phyloP scores from a whole-genome alignment of 1,140 invertebrate genomes.

The Spodoptera frugiperda region DNA sequence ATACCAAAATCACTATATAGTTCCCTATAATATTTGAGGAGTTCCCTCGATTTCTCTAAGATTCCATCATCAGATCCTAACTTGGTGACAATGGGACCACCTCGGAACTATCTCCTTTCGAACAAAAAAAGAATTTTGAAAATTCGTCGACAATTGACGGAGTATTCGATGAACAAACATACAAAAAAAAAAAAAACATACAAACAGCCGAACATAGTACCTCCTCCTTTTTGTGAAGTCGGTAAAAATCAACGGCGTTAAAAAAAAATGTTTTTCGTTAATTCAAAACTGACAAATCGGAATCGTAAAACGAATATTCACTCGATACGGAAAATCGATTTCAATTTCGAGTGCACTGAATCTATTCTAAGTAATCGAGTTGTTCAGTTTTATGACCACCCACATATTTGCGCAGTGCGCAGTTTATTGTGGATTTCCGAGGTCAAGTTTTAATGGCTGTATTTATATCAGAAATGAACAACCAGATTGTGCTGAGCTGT shows the following conservation, averaged over 20 bases:
- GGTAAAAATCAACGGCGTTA: neutral
- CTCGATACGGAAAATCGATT: neutral
- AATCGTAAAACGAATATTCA: neutral
- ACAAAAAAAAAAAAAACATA: no score
- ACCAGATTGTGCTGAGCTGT: slow-evolving; percentile 4
- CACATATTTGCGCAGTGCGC: slow-evolving; percentile 18
- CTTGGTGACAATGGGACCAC: no score
- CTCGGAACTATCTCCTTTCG: no score
- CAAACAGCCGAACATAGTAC: no score
- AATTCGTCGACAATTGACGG: no score
- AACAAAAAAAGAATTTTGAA: no score
- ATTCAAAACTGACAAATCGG: neutral
- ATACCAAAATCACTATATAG: no score
- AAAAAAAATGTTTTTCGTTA: neutral
- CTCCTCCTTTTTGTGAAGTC: no score
- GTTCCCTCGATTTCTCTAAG: no score
- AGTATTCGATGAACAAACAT: no score
- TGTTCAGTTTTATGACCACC: slow-evolving; percentile 20
- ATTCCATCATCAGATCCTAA: no score
- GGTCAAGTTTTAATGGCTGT: slow-evolving; percentile 7
- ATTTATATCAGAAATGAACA: neutral
- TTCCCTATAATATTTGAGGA: no score
- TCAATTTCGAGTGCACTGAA: slow-evolving; percentile 6
- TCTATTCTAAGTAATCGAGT: slow-evolving; percentile 20
- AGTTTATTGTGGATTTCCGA: slow-evolving; percentile 16